Base-by-base conservation (phyloP, 1,140 invertebrate genomes). In the Gryllus bimaculatus region DNA sequence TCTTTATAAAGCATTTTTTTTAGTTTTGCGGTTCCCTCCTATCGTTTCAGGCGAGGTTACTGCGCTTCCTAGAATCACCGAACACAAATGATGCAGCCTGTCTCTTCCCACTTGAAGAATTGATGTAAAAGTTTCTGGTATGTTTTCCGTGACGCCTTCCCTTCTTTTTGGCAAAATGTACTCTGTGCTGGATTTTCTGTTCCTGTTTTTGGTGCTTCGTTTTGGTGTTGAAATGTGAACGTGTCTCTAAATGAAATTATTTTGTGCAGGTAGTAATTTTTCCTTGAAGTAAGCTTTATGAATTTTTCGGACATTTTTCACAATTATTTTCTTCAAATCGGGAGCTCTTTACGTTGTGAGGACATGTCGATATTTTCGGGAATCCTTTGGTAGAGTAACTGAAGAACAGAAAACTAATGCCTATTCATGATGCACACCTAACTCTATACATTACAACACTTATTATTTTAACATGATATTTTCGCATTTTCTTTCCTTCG, bases 81-180 rank as follows among this genome's bases (percentile, higher is more conserved):
- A 39, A 1, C 1, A 39, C 26, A 2, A 39, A 39, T 39, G 26
- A 2, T 39, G 26, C 26, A 39, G 26, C 5, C 26, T 39, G 26
- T 39, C 26, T 39, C 21, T 5, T 21, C 21, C 75, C 13, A n/a
- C 75, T 76, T 76, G 3, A 76, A 76, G 75, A 21, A 76, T 76
- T 5, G 7, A 3, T 7, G n/a, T 76, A 47, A 47, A 76, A 20
- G 75, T 76, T 76, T 5, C 75, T 76, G 75, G n/a, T 76, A 76
- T 76, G 75, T 76, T 76, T 76, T 76, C 39, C 3, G 39, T 76
- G 21, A 76, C 21, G 13, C 75, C 75, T 76, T 47, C 75, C 21
- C 75, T 76, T 76, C 75, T 76, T 76, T 76, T 76, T 76, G 75
- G 75, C 2, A 76, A 76, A 76, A 76, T 76, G 3, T 76, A 76